Base-by-base conservation (phyloP, 1,140 invertebrate species). In the Copidosoma floridanum region DNA sequence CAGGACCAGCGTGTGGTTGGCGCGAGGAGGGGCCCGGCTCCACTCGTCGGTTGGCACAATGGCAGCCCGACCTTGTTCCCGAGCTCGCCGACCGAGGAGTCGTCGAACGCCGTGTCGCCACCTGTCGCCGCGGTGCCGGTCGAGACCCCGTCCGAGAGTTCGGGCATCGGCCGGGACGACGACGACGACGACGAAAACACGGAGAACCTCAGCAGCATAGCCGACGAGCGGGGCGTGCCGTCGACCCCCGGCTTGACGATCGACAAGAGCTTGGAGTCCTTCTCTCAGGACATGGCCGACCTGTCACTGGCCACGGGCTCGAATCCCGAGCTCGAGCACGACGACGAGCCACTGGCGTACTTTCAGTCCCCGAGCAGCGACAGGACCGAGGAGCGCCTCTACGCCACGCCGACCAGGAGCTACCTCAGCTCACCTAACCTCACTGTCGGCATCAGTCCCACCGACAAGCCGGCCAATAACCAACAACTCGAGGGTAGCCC, bases 301-400 rank as follows among this genome's bases (percentile, higher is more conserved):
- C 81, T 81, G 64, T 82, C 82, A 46, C 75, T 82, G 32, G 82
- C 81, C 0, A 78, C 73, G 16, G 77, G 71, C 10, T 75, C 75
- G 2, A 72, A 67, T 12, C 29, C 65, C 1, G 66, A 66, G 2
- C 35, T 68, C n/a, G 61, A 51, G 0, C 63, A 69, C 1, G 65
- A 70, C 16, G 57, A 35, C 11, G 65, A 59, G 10, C 65, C 61
- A 7, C 57, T 65, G 3, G 65, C n/a, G n/a, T n/a, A 63, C 11
- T 48, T 66, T 0, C 24, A 68, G 11, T 68, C 65, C 24, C 68
- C 70, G 0, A 64, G 37, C 2, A 67, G 48, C 1, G 67, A 68
- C 11, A 60, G 50, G 37, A 65, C 64, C 0, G 66, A 68, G 11
- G 67, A 67, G 29, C 29, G 29, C 40, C 14, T 56, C 3, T 57